phyloP scores from a whole-genome alignment of 1,140 invertebrate species.

The Anthonomus grandis region DNA sequence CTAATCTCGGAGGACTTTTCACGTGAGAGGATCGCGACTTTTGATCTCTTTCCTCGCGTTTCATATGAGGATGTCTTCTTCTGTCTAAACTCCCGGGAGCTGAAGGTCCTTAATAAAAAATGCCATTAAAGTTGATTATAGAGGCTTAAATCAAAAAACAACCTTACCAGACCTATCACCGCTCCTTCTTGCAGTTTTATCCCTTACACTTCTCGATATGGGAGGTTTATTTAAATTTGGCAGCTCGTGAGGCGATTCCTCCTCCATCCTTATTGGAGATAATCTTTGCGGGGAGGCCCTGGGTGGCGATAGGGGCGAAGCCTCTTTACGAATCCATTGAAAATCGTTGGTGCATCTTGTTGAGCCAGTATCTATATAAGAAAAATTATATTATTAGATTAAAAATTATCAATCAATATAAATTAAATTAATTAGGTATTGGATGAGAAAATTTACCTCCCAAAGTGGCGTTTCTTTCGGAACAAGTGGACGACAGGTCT shows the following conservation, averaged over 20 bases:
- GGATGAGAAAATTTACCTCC: constrained; percentile 41
- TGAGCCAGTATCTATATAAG: constrained; percentile 44
- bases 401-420: background rate
- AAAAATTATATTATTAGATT: background rate
- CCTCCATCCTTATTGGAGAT: constrained; percentile 37
- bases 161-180: constrained; percentile 14
- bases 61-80: constrained; percentile 47
- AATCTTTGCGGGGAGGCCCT: constrained; percentile 31
- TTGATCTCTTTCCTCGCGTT: constrained; percentile 53
- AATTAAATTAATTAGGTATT: background rate
- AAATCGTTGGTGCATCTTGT: constrained; percentile 58
- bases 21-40: constrained; percentile 56
- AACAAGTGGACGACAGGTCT: constrained; percentile 40
- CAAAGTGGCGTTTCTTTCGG: constrained; percentile 32
- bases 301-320: constrained; percentile 28
- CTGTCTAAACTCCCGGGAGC: constrained; percentile 54
- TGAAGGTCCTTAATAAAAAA: constrained; percentile 9
- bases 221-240: constrained; percentile 43
- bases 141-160: no score
- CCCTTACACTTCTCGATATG: constrained; percentile 41
- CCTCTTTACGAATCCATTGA: constrained; percentile 53
- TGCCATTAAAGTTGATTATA: no score
- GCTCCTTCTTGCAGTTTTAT: constrained; percentile 36
- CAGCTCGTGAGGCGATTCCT: constrained; percentile 22
- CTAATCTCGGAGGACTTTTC: constrained; percentile 43